Conservation (phyloP, 2,113 vertebrate species). For the Erpornis zantholeuca region DNA sequence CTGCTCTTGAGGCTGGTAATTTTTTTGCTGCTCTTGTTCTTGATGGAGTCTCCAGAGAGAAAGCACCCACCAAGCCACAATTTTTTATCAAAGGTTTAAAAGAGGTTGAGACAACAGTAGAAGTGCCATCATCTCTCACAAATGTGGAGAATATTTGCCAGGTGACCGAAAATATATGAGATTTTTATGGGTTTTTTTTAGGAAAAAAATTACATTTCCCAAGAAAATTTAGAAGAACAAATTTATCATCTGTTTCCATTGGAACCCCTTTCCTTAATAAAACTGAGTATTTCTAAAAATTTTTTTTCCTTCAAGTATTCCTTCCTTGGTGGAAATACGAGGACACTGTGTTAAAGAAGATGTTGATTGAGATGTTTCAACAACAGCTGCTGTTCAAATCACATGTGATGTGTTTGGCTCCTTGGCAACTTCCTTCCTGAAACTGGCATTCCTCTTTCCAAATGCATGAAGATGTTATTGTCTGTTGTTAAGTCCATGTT, state of each 20-base stretch:
- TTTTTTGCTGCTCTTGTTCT: neutral
- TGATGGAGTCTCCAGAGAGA: neutral
- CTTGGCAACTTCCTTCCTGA: neutral
- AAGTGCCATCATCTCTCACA: neutral
- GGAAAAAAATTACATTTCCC: neutral
- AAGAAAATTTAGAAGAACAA: neutral
- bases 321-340: neutral
- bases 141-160: neutral
- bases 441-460: neutral
- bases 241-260: neutral
- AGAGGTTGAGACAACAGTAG: neutral
- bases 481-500: neutral
- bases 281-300: neutral
- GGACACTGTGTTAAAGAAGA: neutral
- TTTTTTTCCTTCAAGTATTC: neutral
- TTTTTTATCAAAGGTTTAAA: neutral
- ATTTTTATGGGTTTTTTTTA: neutral
- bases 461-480: neutral
- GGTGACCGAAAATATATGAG: neutral
- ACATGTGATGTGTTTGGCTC: neutral
- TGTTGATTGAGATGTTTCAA: neutral
- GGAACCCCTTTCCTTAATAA: neutral
- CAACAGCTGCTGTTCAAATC: neutral
- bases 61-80: neutral
- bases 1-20: neutral